Conservation (phyloP, 53 echinoderm and acorn worm species). For the Glandiceps talaboti region DNA sequence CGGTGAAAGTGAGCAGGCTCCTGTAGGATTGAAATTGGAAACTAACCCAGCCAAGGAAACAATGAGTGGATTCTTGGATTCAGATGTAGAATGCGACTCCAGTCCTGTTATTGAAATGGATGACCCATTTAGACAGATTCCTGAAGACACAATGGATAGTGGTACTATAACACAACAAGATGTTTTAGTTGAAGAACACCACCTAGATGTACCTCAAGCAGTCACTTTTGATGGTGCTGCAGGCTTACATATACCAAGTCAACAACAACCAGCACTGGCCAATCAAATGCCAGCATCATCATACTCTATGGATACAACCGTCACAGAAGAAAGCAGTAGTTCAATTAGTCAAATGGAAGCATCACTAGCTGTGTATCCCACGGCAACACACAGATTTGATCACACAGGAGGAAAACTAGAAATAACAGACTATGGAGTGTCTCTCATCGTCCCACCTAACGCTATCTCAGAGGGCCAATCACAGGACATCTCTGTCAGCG, state of each 20-base stretch:
- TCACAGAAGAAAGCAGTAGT: too few relatives aligned
- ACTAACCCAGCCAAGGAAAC: neutral
- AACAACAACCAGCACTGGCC: too few relatives aligned
- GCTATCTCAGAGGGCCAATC: conserved; percentile 24
- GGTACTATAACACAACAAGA: too few relatives aligned
- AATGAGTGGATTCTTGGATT: neutral
- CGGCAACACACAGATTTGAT: conserved; percentile 15
- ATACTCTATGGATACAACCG: neutral
- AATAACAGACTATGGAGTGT: conserved; percentile 17
- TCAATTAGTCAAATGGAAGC: too few relatives aligned
- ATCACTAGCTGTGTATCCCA: conserved; percentile 3
- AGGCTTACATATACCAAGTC: neutral
- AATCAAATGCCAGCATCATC: too few relatives aligned
- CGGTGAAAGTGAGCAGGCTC: neutral
- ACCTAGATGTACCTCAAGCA: neutral
- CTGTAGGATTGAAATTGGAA: neutral
- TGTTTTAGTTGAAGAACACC: neutral
- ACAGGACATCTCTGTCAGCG: conserved; percentile 16
- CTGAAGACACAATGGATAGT: too few relatives aligned
- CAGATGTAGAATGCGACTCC: neutral
- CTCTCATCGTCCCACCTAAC: conserved; percentile 19
- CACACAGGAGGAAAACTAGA: conserved; percentile 17
- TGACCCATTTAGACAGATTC: neutral
- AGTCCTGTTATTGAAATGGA: neutral
- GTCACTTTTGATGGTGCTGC: neutral